Evolutionary conservation across 2,113 vertebrate species (phyloP).

Genomic region (Alouatta palliata): DNA sequence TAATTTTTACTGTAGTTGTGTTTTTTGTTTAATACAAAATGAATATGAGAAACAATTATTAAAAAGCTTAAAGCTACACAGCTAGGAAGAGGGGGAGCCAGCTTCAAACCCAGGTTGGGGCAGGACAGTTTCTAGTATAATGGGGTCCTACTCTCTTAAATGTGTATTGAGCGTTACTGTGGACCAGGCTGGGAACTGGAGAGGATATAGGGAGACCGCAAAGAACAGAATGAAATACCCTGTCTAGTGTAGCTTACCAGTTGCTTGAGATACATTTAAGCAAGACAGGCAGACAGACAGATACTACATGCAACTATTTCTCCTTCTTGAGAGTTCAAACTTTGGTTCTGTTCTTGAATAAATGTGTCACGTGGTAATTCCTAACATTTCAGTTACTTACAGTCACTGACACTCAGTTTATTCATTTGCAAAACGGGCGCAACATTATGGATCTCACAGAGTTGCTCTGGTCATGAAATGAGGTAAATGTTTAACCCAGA

Average conservation of each 20-base stretch:
- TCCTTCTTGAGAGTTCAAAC: background rate
- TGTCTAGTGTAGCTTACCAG: background rate
- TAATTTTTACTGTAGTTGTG: background rate
- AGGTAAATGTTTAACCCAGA: background rate
- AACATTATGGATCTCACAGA: background rate
- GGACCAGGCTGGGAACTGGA: background rate
- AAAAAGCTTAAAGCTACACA: background rate
- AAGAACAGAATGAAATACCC: background rate
- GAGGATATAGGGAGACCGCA: background rate
- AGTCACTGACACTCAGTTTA: background rate
- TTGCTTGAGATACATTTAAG: background rate
- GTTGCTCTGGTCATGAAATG: background rate
- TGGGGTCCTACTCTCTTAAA: background rate
- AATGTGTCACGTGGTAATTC: background rate
- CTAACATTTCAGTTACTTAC: background rate
- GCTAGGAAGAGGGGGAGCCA: background rate
- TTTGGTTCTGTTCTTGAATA: background rate
- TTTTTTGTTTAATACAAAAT: slow-evolving; percentile 22
- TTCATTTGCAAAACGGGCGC: background rate
- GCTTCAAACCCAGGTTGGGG: background rate
- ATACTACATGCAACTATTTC: background rate
- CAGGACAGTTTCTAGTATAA: background rate
- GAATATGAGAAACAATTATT: background rate
- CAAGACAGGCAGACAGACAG: background rate
- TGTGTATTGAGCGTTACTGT: background rate